Percentiles rank a stretch among this genome's conserved stretches.
These are phyloP conservation scores for Antheraea mylitta DNA, from an alignment of 1,140 invertebrate genomes.

Conservation along the genomic window DNA sequence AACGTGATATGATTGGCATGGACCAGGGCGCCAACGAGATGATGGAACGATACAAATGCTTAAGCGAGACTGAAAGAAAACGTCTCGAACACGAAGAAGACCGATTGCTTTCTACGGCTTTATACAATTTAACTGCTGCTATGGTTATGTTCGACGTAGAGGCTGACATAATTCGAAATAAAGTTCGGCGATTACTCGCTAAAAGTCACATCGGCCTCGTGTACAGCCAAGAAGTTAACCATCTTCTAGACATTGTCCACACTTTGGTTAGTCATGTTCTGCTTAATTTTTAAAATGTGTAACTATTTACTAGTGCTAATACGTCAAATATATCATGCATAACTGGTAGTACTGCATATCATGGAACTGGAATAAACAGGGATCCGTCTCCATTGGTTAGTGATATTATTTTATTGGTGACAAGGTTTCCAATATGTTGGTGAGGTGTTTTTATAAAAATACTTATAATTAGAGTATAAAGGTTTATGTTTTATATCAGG, in stretches of 20 bases:
- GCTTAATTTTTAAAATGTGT: background rate
- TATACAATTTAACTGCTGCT: conserved; percentile 98
- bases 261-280: conserved; percentile 88
- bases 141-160: conserved; percentile 96
- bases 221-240: conserved; percentile 98
- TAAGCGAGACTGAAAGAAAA: conserved; percentile 97
- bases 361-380: no score
- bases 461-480: no score
- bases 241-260: conserved; percentile 96
- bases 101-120: conserved; percentile 94
- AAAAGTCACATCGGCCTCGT: conserved; percentile 99
- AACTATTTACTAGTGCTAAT: background rate
- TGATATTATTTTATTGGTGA: no score
- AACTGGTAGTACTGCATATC: no score
- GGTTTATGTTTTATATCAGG: no score
- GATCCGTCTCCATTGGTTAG: no score
- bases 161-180: conserved; percentile 92
- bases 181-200: conserved; percentile 95
- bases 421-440: no score
- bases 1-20: conserved; percentile 99
- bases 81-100: conserved; percentile 99
- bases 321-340: no score
- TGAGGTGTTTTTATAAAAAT: no score
- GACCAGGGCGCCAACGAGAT: conserved; percentile 99
- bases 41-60: conserved; percentile 98